Evolutionary conservation across 2,888 invertebrate species (phyloP).

Genomic region (Tigriopus californicus): DNA sequence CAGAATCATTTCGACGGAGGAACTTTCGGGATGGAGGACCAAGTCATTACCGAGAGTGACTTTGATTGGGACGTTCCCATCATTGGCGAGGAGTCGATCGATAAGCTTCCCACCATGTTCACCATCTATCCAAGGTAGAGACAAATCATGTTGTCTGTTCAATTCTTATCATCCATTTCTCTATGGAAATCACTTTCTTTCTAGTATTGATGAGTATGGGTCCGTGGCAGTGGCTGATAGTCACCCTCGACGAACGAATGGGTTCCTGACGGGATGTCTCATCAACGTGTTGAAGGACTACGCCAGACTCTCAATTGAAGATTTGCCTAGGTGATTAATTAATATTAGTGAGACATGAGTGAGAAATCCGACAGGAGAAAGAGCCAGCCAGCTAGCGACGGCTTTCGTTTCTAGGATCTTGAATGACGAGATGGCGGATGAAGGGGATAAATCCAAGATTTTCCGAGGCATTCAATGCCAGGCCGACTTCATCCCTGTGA

Average conservation of each 20-base stretch:
- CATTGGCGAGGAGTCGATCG: background rate
- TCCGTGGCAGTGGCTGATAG: background rate
- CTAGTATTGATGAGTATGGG: background rate
- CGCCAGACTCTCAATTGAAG: background rate
- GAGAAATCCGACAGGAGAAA: no score
- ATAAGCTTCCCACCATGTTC: background rate
- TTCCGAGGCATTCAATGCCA: background rate
- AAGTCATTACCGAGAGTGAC: background rate
- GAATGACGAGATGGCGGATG: background rate
- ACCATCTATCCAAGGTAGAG: background rate
- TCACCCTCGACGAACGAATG: background rate
- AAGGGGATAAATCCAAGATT: background rate
- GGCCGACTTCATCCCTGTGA: background rate
- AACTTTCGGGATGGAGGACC: no score
- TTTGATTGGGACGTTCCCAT: background rate
- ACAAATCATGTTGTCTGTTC: background rate
- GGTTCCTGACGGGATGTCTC: background rate
- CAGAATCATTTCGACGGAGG: no score
- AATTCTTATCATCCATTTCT: background rate
- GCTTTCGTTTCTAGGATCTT: background rate
- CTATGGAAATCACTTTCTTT: background rate
- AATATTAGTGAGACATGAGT: background rate
- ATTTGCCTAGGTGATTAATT: background rate
- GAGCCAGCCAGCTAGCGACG: no score
- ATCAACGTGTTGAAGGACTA: background rate